Conservation (phyloP, 2,797 vertebrate genomes). For the Cyprinella venusta region DNA sequence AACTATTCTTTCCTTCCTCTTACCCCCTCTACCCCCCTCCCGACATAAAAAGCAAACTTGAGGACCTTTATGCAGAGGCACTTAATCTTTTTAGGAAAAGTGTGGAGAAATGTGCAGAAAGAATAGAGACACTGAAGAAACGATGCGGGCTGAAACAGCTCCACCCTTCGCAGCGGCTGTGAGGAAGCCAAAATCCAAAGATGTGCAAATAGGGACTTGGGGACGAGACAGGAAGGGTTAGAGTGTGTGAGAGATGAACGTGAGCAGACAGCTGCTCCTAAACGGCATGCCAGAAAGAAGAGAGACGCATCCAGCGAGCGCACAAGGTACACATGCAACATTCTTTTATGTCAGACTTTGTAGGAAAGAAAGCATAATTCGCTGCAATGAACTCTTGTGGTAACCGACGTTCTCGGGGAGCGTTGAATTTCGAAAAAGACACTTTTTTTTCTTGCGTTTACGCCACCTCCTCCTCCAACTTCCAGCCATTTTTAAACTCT, state of each 20-base stretch:
- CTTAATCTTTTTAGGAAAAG: constrained; percentile 57
- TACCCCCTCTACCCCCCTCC: constrained; percentile 38
- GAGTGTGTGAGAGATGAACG: constrained; percentile 62
- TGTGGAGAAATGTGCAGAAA: constrained; percentile 55
- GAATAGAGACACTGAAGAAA: constrained; percentile 53
- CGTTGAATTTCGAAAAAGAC: constrained; percentile 68
- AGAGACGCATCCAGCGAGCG: constrained; percentile 50
- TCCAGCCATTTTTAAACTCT: constrained; percentile 57
- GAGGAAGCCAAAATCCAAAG: constrained; percentile 77
- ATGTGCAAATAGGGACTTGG: constrained; percentile 69
- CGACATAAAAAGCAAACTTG: constrained; percentile 47
- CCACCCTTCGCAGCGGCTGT: constrained; percentile 66
- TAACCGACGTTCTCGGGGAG: constrained; percentile 68
- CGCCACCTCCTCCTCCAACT: constrained; percentile 42
- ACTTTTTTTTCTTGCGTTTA: constrained; percentile 53
- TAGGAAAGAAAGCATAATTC: constrained; percentile 75
- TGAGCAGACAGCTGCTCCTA: constrained; percentile 77
- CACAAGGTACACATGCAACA: constrained; percentile 69
- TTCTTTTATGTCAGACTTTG: constrained; percentile 77
- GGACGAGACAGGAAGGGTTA: constrained; percentile 69
- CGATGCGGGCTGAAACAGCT: constrained; percentile 66
- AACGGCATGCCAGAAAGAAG: constrained; percentile 72
- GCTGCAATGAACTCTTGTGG: constrained; percentile 70
- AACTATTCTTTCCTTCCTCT: constrained; percentile 61
- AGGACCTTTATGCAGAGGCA: constrained; percentile 62